Conservation (phyloP, 1,140 invertebrate genomes). For the Lasaia peninsularis region DNA sequence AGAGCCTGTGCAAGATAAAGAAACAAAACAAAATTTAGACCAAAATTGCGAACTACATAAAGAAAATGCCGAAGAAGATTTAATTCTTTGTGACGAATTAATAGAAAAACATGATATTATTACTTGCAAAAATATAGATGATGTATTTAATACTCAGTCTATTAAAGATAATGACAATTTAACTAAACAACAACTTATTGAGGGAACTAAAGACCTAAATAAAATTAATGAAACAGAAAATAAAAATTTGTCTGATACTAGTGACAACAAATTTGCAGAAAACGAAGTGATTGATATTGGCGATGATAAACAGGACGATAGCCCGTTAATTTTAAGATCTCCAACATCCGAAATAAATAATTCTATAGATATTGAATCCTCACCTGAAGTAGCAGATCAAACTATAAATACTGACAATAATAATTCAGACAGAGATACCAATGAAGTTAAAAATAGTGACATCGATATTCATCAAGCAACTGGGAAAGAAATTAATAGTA, state of each 20-base stretch:
- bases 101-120: neutral
- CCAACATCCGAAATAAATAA: neutral
- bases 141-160: too few relatives aligned
- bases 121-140: neutral
- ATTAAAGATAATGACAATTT: too few relatives aligned
- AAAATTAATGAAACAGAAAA: neutral
- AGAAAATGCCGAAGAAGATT: neutral
- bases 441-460: neutral
- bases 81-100: neutral
- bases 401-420: neutral
- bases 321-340: neutral
- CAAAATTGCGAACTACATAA: too few relatives aligned
- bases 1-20: too few relatives aligned
- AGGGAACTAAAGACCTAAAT: conserved; percentile 8
- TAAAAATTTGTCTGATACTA: neutral
- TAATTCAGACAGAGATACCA: neutral
- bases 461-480: neutral
- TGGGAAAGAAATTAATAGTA: neutral
- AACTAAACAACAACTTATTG: neutral
- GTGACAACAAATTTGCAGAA: conserved; percentile 13
- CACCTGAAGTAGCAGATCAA: neutral
- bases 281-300: conserved; percentile 20
- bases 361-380: neutral
- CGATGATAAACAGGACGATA: conserved; percentile 15
- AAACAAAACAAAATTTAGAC: too few relatives aligned